These are phyloP conservation scores for Arvicanthis niloticus DNA, from an alignment of 2,113 vertebrate genomes.

Conservation along the genomic window DNA sequence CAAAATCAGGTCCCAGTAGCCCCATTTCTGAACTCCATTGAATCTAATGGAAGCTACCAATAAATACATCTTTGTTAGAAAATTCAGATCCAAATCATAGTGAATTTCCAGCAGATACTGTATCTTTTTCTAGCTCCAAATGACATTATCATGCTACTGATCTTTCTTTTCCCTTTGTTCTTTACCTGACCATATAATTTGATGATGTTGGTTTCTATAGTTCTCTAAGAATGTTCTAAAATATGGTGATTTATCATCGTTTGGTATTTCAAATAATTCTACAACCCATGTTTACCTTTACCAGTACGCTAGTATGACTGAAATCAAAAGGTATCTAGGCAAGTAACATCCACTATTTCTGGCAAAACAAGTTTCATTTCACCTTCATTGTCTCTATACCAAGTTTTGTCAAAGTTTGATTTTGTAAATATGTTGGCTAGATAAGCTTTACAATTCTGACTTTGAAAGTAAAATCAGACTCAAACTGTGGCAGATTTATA, in stretches of 20 bases:
- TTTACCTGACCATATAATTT: conserved; percentile 21
- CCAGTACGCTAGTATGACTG: neutral
- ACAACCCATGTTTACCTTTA: neutral
- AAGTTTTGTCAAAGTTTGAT: neutral
- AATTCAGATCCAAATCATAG: neutral
- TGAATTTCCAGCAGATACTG: neutral
- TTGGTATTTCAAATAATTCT: conserved; percentile 8
- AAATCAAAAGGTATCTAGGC: neutral
- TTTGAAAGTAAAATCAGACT: conserved; percentile 21
- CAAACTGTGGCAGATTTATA: neutral
- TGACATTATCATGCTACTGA: neutral
- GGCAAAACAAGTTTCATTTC: neutral
- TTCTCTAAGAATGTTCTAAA: conserved; percentile 11
- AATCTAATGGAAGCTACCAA: neutral
- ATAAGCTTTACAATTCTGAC: conserved; percentile 20
- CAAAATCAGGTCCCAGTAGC: neutral
- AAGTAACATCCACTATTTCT: conserved; percentile 31
- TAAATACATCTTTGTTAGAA: neutral
- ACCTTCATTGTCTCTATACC: neutral
- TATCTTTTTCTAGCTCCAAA: conserved; percentile 1
- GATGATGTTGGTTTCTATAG: neutral
- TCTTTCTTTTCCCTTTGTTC: neutral
- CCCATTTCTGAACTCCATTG: neutral
- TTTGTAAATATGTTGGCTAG: conserved; percentile 16
- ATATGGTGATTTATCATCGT: neutral